Percentiles rank a stretch among this genome's conserved stretches.
Evolutionary conservation across 2,797 vertebrate genomes (phyloP).

Genomic region (Oreonectes daqikongensis): DNA sequence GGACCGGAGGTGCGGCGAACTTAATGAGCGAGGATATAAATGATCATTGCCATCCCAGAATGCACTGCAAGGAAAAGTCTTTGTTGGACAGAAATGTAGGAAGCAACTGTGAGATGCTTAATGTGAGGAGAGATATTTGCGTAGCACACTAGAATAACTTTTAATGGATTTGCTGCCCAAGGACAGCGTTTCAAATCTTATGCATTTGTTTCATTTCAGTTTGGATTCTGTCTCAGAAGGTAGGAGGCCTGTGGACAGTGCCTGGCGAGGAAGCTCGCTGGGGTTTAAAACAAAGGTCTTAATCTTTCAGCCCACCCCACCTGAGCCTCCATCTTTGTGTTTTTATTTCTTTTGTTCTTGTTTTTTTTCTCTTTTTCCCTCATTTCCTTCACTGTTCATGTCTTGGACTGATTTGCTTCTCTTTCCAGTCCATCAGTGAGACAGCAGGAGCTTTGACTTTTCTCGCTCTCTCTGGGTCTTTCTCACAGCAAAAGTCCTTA

Average conservation of each 20-base stretch:
- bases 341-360: neutral
- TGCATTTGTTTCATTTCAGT: neutral
- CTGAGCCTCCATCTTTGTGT: neutral
- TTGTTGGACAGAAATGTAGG: neutral
- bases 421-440: conserved; percentile 1
- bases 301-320: neutral
- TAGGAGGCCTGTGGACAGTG: neutral
- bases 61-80: neutral
- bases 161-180: neutral
- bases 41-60: conserved; percentile 10
- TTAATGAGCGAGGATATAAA: conserved; percentile 48
- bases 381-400: neutral
- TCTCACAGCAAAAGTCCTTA: neutral
- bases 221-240: neutral
- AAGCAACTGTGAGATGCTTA: neutral
- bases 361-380: neutral
- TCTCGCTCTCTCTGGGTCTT: neutral
- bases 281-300: neutral
- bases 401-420: neutral
- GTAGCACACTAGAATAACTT: neutral
- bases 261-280: neutral
- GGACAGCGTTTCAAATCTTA: neutral
- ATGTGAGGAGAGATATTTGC: neutral
- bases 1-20: conserved; percentile 25
- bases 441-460: conserved; percentile 1